Conservation (phyloP, 2,888 invertebrate species). For the Shargacucullia verbasci region DNA sequence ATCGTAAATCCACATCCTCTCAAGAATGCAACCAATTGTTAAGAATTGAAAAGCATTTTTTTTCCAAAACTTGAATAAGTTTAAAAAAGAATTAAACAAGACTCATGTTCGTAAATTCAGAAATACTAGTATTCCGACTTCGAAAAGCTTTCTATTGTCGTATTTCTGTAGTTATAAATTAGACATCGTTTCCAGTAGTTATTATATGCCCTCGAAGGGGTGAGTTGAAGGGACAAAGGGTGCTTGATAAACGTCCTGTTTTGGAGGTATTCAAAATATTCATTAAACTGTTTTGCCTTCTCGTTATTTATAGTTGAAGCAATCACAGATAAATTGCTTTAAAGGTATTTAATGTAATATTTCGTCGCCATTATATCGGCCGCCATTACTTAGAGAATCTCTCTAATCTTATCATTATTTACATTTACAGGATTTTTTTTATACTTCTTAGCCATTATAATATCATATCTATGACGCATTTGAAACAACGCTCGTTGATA, state of each 20-base stretch:
- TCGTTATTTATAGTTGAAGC: constrained; percentile 13
- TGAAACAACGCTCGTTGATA: constrained; percentile 22
- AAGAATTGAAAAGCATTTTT: constrained; percentile 52
- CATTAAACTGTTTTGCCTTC: constrained; percentile 15
- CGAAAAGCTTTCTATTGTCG: constrained; percentile 25
- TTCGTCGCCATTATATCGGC: no score
- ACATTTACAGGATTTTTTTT: constrained; percentile 13
- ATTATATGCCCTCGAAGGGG: constrained; percentile 38
- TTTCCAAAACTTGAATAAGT: constrained; percentile 37
- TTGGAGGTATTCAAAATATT: constrained; percentile 22
- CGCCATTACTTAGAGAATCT: no score
- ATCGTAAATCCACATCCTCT: constrained; percentile 63
- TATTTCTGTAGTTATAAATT: constrained; percentile 38
- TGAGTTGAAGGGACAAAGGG: constrained; percentile 46
- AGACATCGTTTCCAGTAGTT: constrained; percentile 43
- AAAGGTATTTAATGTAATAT: no score
- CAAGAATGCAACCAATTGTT: constrained; percentile 66
- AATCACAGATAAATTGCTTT: constrained; percentile 1
- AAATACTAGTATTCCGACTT: constrained; percentile 15
- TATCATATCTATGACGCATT: constrained; percentile 21
- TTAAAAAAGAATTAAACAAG: constrained; percentile 20
- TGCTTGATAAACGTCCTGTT: constrained; percentile 44
- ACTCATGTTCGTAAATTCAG: constrained; percentile 35
- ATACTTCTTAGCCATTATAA: constrained; percentile 15
- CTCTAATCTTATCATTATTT: constrained; percentile 30